phyloP scores from a whole-genome alignment of 2,888 invertebrate genomes.

The Heteromurus nitidus region DNA sequence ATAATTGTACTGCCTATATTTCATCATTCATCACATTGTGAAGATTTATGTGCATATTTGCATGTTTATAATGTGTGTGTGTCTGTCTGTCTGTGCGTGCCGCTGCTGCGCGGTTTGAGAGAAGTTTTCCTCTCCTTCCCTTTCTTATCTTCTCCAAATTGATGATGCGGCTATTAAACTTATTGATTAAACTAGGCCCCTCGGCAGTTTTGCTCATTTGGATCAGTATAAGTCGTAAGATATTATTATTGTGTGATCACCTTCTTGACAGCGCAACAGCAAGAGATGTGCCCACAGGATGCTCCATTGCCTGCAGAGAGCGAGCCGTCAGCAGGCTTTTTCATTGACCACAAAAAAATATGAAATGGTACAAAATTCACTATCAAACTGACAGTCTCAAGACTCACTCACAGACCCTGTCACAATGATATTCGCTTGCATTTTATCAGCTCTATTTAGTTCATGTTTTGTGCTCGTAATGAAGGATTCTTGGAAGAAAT shows the following conservation, averaged over 20 bases:
- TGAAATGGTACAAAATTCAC: constrained; percentile 56
- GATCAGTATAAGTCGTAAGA: constrained; percentile 20
- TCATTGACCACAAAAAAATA: constrained; percentile 42
- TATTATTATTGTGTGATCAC: constrained; percentile 55
- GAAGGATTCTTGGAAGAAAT: constrained; percentile 36
- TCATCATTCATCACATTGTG: constrained; percentile 24
- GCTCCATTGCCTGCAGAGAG: constrained; percentile 43
- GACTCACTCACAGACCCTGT: constrained; percentile 51
- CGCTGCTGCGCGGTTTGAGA: too few relatives aligned
- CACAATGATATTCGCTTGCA: constrained; percentile 36
- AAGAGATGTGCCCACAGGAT: constrained; percentile 43
- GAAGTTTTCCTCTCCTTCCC: constrained; percentile 27
- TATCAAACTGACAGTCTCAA: constrained; percentile 43
- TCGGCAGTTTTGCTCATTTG: constrained; percentile 44
- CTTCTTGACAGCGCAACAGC: constrained; percentile 40
- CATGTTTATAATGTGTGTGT: neutral
- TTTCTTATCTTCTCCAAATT: constrained; percentile 53
- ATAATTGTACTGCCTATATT: constrained; percentile 52
- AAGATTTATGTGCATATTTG: constrained; percentile 20
- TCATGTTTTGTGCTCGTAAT: constrained; percentile 32
- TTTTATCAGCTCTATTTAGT: neutral
- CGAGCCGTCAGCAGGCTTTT: constrained; percentile 34
- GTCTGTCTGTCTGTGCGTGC: constrained; percentile 10
- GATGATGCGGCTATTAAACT: constrained; percentile 61
- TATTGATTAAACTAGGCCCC: constrained; percentile 62